Conservation (phyloP, 2,797 vertebrate species). For the Phoeniculus purpureus region DNA sequence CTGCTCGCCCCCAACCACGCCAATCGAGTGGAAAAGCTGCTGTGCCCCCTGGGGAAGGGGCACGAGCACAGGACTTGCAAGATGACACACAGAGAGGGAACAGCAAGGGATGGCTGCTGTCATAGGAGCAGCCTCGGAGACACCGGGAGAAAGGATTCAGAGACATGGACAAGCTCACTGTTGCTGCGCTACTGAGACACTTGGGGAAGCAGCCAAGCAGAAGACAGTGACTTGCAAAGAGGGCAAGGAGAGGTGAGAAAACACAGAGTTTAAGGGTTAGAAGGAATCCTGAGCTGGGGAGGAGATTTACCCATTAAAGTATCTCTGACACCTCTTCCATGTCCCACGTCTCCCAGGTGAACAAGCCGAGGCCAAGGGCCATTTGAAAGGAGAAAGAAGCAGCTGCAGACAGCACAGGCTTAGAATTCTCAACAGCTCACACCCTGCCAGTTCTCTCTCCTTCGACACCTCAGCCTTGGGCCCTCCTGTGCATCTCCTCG, state of each 20-base stretch:
- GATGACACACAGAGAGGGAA: not conserved
- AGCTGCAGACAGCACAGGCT: not conserved
- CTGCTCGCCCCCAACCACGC: accelerated
- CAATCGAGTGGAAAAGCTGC: not conserved
- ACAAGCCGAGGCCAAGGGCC: not conserved
- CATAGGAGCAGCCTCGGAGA: not conserved
- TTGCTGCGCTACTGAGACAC: not conserved
- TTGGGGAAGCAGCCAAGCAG: not conserved
- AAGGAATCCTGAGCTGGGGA: not conserved
- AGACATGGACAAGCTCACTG: accelerated
- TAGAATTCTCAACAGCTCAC: not conserved
- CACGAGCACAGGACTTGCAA: not conserved
- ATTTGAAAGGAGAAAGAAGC: not conserved
- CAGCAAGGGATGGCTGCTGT: not conserved
- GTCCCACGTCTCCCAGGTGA: not conserved
- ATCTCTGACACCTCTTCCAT: not conserved
- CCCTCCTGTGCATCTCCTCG: not conserved
- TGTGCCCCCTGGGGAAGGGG: not conserved
- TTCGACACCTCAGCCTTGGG: not conserved
- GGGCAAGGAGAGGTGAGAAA: not conserved
- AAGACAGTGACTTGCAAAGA: not conserved
- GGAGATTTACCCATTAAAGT: not conserved
- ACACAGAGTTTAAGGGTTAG: not conserved
- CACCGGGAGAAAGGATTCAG: not conserved
- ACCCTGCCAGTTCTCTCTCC: not conserved